Conservation (phyloP, 1,140 invertebrate genomes). For the Zophobas atratus region DNA sequence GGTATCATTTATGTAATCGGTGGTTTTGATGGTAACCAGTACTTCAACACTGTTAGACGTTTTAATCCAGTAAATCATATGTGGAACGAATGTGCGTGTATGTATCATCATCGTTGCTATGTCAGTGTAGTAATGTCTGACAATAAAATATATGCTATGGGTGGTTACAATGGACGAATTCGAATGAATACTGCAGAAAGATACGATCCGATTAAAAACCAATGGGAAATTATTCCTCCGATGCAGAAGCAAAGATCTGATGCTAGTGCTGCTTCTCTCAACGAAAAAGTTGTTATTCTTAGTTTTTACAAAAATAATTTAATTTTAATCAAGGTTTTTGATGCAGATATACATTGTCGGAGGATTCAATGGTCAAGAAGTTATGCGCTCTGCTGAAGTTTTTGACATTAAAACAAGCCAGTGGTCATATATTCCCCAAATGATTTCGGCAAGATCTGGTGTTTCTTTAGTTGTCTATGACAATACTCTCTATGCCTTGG, state of each 20-base stretch:
- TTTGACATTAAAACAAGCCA: conserved; percentile 76
- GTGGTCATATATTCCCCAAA: conserved; percentile 82
- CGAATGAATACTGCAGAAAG: conserved; percentile 82
- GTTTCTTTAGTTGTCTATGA: conserved; percentile 77
- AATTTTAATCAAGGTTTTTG: not conserved
- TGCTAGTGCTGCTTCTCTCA: conserved; percentile 78
- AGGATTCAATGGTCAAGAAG: conserved; percentile 82
- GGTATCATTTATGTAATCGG: conserved; percentile 83
- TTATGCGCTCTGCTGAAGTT: conserved; percentile 76
- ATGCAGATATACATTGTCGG: conserved; percentile 79
- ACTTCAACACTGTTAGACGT: conserved; percentile 80
- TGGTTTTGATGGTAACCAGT: conserved; percentile 81
- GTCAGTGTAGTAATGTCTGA: conserved; percentile 82
- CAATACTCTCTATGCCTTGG: conserved; percentile 77
- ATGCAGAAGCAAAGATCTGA: conserved; percentile 89
- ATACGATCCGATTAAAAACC: conserved; percentile 80
- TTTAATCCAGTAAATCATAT: conserved; percentile 76
- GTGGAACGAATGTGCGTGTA: conserved; percentile 81
- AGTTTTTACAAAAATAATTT: conserved; percentile 2
- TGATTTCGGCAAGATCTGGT: conserved; percentile 81
- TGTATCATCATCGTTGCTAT: conserved; percentile 83
- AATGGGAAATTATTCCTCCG: conserved; percentile 87
- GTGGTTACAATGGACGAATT: conserved; percentile 89
- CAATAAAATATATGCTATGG: conserved; percentile 87
- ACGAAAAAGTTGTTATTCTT: conserved; percentile 67